phyloP scores from a whole-genome alignment of 2,113 vertebrate genomes.

The Sigmodon hispidus region DNA sequence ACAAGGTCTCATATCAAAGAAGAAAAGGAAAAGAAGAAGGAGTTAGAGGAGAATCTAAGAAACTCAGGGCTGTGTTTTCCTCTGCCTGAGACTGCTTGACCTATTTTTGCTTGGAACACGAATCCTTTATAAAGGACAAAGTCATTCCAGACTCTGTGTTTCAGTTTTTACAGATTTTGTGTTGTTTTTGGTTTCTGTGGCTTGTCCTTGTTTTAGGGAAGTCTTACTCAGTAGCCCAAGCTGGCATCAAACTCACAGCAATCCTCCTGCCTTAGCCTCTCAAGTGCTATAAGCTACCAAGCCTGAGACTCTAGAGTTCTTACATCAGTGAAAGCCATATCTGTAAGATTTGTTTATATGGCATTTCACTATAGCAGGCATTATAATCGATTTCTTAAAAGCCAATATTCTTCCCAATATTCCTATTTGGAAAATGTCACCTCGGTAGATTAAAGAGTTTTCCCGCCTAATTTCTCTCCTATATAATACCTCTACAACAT shows the following conservation, averaged over 20 bases:
- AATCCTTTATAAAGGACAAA: not conserved
- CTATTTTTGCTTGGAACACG: not conserved
- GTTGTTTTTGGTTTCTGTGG: not conserved
- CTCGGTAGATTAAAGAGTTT: not conserved
- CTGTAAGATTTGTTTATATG: not conserved
- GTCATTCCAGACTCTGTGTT: not conserved
- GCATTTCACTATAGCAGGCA: not conserved
- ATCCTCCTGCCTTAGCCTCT: not conserved
- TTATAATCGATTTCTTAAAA: constrained; percentile 1
- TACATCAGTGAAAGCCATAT: not conserved
- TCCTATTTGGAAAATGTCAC: constrained; percentile 26
- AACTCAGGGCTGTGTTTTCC: not conserved
- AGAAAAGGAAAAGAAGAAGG: not conserved
- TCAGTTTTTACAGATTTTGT: not conserved
- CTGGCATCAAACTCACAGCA: not conserved
- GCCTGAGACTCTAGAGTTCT: not conserved
- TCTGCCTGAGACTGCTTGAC: not conserved
- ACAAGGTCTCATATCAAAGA: not conserved
- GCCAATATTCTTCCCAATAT: not conserved
- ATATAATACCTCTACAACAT: not conserved
- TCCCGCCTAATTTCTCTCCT: not conserved
- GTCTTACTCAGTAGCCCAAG: not conserved
- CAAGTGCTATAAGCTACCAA: not conserved
- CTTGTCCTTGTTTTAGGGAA: not conserved
- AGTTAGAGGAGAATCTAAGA: not conserved